Percentiles rank a stretch among this genome's conserved stretches.
These are phyloP conservation scores for Calameuta idolon DNA, from an alignment of 2,888 invertebrate genomes.

Conservation along the genomic window DNA sequence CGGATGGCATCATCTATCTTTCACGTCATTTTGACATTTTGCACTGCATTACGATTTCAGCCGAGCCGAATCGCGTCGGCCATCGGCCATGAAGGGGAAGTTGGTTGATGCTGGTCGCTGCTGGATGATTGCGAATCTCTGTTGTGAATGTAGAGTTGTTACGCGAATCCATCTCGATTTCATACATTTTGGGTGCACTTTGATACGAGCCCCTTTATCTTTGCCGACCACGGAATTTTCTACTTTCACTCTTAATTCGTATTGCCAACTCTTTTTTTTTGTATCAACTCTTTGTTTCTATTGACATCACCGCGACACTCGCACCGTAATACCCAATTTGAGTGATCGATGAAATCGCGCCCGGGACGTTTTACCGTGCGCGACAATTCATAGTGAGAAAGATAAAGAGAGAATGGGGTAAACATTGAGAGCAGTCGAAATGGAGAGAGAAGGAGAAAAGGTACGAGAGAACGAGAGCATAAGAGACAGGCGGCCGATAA, in stretches of 20 bases:
- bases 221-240: not conserved
- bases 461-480: not conserved
- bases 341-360: conserved; percentile 58
- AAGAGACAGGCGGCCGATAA: not conserved
- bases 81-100: not conserved
- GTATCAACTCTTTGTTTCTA: not conserved
- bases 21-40: conserved; percentile 57
- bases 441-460: conserved; percentile 9
- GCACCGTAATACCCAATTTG: conserved; percentile 60
- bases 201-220: not conserved
- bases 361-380: conserved; percentile 40
- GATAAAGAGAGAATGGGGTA: conserved; percentile 27
- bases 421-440: conserved; percentile 15
- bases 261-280: not conserved
- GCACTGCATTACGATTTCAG: conserved; percentile 30
- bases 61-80: conserved; percentile 5
- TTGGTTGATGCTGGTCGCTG: not conserved
- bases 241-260: not conserved
- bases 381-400: conserved; percentile 19
- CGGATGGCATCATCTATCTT: conserved; percentile 61
- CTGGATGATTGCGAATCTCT: not conserved
- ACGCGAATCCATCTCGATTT: not conserved
- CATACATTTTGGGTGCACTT: not conserved
- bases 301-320: not conserved
- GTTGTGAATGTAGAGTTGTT: not conserved